Conservation (phyloP, 2,113 vertebrate species). For the Nicator chloris region DNA sequence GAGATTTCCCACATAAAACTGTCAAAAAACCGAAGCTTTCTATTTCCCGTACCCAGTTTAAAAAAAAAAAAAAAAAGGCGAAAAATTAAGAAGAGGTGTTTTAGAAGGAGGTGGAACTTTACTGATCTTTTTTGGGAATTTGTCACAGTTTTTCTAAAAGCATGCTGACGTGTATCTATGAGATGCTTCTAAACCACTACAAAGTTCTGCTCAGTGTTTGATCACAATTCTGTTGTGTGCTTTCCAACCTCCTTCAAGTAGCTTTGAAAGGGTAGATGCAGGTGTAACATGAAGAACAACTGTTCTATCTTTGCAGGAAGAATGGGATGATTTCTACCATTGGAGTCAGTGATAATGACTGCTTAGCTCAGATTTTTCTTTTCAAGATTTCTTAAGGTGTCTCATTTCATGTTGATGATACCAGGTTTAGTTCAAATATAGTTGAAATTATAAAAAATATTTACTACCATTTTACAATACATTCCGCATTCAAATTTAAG, state of each 20-base stretch:
- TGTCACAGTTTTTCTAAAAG: background rate
- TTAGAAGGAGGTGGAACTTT: background rate
- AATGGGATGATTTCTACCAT: background rate
- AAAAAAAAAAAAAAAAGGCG: background rate
- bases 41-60: background rate
- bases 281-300: background rate
- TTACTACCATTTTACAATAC: background rate
- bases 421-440: background rate
- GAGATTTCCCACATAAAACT: background rate
- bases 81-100: background rate
- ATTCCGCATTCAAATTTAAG: background rate
- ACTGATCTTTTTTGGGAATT: background rate
- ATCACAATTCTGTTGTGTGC: background rate
- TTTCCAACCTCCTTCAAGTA: background rate
- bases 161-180: fast-evolving
- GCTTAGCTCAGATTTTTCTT: background rate
- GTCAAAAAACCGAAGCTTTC: background rate
- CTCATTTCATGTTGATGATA: background rate
- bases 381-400: background rate
- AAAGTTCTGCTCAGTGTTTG: background rate
- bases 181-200: background rate
- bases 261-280: background rate
- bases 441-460: background rate
- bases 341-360: background rate
- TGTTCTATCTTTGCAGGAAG: background rate